Conservation (phyloP, 2,797 vertebrate genomes). For the Paratrypauchen microcephalus region DNA sequence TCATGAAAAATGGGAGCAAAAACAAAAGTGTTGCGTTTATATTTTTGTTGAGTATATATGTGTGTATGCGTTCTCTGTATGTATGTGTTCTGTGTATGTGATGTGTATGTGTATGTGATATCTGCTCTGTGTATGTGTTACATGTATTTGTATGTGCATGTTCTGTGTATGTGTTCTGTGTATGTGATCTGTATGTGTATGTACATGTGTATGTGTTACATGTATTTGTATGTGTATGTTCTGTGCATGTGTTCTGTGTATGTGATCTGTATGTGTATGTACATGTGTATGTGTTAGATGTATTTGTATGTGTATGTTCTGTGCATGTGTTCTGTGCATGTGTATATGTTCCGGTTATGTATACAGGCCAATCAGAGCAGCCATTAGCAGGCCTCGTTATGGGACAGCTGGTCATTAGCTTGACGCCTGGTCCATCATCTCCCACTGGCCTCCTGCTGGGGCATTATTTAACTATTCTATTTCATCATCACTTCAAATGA, state of each 20-base stretch:
- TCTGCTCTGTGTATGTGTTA: not conserved
- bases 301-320: too few species aligned
- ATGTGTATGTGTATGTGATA: not conserved
- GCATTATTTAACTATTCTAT: constrained; percentile 78
- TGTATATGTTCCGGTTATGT: not conserved
- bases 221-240: not conserved
- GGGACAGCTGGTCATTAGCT: constrained; percentile 76
- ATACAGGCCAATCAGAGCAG: constrained; percentile 56
- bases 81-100: not conserved
- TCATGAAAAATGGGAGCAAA: too few species aligned
- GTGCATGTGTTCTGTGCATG: too few species aligned
- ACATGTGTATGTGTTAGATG: not conserved
- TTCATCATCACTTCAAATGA: constrained; percentile 73
- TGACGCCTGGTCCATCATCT: constrained; percentile 59
- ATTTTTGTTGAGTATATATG: too few species aligned
- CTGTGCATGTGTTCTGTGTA: not conserved
- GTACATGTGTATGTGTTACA: too few species aligned
- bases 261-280: not conserved
- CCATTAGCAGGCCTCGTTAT: constrained; percentile 70
- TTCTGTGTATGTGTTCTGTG: too few species aligned
- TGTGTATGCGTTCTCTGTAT: too few species aligned
- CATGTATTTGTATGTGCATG: too few species aligned
- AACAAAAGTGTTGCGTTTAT: too few species aligned
- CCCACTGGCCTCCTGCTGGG: constrained; percentile 69
- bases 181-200: too few species aligned